Evolutionary conservation across 2,113 vertebrate genomes (phyloP).

Genomic region (Hyaena hyaena): DNA sequence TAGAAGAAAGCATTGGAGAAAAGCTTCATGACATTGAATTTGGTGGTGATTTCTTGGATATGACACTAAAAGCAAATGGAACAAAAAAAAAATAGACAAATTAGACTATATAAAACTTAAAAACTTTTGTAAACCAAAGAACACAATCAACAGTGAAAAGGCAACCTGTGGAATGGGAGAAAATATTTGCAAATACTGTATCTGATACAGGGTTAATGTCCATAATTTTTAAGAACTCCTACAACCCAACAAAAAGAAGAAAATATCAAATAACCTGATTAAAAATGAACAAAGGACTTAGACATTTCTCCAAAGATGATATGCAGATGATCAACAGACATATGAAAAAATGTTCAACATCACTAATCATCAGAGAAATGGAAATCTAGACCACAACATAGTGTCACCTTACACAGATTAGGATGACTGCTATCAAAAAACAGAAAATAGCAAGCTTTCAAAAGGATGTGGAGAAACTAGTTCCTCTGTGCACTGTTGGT

Average conservation of each 20-base stretch:
- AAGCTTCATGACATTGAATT: background rate
- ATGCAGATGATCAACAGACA: background rate
- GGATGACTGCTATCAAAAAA: background rate
- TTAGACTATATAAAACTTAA: background rate
- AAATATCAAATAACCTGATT: background rate
- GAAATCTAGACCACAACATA: background rate
- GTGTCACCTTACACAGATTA: background rate
- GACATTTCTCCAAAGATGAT: background rate
- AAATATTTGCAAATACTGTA: background rate
- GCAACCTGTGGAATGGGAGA: background rate
- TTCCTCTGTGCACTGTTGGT: background rate
- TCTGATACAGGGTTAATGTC: background rate
- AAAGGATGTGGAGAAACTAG: background rate
- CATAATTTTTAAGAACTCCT: background rate
- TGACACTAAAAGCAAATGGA: background rate
- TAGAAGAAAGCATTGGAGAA: background rate
- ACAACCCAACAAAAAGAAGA: background rate
- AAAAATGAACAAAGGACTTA: background rate
- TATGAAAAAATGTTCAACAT: background rate
- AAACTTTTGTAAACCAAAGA: background rate
- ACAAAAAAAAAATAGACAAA: background rate
- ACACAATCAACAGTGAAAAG: background rate
- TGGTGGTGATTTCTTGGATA: background rate
- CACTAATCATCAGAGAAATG: background rate
- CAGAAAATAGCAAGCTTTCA: no score